A percentile compares a stretch with the other conserved stretches of the same genome.
Evolutionary conservation across 2,113 vertebrate species (phyloP).

Genomic region (Crotalus helleri): DNA sequence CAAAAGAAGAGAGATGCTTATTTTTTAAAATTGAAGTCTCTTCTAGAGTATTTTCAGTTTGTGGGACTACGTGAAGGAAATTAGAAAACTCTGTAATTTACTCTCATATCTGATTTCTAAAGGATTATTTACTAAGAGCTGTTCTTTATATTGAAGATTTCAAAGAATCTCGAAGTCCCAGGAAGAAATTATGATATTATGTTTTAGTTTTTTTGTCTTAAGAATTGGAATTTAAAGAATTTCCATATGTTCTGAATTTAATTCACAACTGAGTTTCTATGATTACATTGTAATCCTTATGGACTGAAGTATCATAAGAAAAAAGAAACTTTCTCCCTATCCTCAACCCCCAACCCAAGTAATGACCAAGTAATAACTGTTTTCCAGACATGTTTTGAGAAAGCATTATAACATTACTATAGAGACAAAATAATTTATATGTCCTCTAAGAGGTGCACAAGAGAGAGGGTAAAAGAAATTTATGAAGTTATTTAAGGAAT

Average conservation of each 20-base stretch:
- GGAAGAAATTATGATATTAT: background rate
- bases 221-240: background rate
- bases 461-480: background rate
- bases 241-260: background rate
- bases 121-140: background rate
- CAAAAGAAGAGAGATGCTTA: background rate
- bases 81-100: background rate
- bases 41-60: background rate
- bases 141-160: background rate
- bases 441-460: background rate
- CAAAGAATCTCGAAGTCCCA: background rate
- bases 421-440: background rate
- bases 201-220: background rate
- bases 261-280: background rate
- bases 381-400: background rate
- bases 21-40: background rate
- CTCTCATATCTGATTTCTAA: background rate
- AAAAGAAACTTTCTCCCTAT: background rate
- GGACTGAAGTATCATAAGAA: background rate
- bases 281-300: background rate
- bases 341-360: background rate
- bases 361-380: background rate
- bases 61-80: background rate
- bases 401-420: background rate
- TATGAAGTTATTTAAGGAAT: background rate